Evolutionary conservation across 1,140 invertebrate genomes (phyloP).

Genomic region (Caenorhabditis briggsae): DNA sequence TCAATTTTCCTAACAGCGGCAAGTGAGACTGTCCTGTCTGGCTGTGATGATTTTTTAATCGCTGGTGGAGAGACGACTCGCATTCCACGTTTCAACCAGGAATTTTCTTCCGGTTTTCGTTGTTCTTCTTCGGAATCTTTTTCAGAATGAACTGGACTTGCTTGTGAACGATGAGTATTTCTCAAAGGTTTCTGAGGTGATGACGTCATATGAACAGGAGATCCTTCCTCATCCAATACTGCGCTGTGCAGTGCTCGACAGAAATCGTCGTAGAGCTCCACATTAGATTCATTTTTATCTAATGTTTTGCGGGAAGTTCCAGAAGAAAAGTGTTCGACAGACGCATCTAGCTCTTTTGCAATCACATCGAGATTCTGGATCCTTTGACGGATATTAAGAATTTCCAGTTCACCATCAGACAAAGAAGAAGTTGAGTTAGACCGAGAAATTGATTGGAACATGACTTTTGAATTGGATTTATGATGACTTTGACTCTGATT

Average conservation of each 20-base stretch:
- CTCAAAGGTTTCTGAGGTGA: conserved; percentile 35
- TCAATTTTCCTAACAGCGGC: no score
- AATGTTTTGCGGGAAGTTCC: background rate
- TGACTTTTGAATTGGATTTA: background rate
- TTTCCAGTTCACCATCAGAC: conserved; percentile 57
- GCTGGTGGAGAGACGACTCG: conserved; percentile 12
- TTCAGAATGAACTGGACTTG: conserved; percentile 1
- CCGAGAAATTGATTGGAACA: conserved; percentile 9
- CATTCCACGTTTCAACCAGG: conserved; percentile 14
- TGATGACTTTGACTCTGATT: background rate
- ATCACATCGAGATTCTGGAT: conserved; percentile 53
- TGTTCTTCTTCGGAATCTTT: background rate
- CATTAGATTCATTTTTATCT: conserved; percentile 30
- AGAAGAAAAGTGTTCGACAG: conserved; percentile 36
- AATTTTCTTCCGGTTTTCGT: background rate
- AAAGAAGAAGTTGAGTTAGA: conserved; percentile 40
- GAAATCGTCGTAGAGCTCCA: conserved; percentile 36
- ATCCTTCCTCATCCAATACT: conserved; percentile 7
- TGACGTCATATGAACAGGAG: conserved; percentile 8
- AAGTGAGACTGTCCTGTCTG: background rate
- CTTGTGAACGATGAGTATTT: background rate
- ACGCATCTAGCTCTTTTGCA: conserved; percentile 59
- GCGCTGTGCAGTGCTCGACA: conserved; percentile 29
- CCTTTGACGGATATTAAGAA: conserved; percentile 52
- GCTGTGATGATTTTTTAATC: background rate